These are phyloP conservation scores for Caerostris darwini DNA, from an alignment of 1,140 invertebrate species.

Conservation along the genomic window DNA sequence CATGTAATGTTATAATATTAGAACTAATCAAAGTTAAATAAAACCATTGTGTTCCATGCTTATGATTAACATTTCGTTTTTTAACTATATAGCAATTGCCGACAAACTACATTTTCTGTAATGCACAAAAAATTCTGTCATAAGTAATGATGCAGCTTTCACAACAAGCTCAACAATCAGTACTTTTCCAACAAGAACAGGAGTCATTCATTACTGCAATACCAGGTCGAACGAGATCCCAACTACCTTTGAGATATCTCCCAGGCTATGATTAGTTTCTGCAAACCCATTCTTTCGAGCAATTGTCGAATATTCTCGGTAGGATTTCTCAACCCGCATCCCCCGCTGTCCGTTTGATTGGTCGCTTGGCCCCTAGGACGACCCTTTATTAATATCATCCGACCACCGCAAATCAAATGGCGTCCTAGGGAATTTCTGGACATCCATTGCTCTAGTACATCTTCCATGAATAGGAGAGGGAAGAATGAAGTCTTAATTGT, in stretches of 20 bases:
- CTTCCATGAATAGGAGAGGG: neutral
- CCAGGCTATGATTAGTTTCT: conserved; percentile 11
- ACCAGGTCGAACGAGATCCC: neutral
- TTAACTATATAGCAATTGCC: too few relatives aligned
- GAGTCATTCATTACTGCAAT: neutral
- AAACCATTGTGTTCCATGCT: too few relatives aligned
- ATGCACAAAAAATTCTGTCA: too few relatives aligned
- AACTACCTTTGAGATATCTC: neutral
- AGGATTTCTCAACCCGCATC: neutral
- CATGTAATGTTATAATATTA: too few relatives aligned
- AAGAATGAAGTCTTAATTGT: conserved; percentile 31
- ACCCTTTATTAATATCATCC: conserved; percentile 40
- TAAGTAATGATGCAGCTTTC: neutral
- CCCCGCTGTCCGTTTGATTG: neutral
- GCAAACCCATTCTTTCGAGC: conserved; percentile 17
- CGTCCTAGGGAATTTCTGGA: neutral
- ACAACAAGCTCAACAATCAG: neutral
- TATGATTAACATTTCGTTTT: too few relatives aligned
- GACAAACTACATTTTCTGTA: too few relatives aligned
- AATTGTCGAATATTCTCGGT: conserved; percentile 32
- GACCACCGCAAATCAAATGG: conserved; percentile 33
- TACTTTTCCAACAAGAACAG: neutral
- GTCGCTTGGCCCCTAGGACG: conserved; percentile 30
- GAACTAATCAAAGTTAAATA: too few relatives aligned
- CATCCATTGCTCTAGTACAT: neutral